Evolutionary conservation across 2,888 invertebrate genomes (phyloP), one percentile per base, ranked within the genome.

Genomic region (Elegia similella): DNA sequence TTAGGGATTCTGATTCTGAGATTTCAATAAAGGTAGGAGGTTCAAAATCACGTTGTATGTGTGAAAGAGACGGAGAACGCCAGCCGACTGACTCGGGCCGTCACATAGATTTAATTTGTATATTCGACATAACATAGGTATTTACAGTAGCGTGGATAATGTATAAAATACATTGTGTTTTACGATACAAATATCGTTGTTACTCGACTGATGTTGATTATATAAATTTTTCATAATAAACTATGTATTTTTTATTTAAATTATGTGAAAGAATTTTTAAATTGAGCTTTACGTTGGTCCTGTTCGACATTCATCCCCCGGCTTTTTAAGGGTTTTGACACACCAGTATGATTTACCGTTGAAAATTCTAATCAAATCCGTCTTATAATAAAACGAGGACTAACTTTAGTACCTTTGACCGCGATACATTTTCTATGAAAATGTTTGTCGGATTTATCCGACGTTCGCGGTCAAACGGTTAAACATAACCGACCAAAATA

Each of bases 151-250:
- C 69, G 70, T 68, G 66, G 70, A 12, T 38, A 76, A 76, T 77
- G 79, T 80, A 80, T 79, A 42, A 74, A 68, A 78, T 80, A 76
- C 78, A 74, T 73, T 73, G 63, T 73, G 63, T 48, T 63, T 62
- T 52, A 46, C 55, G 48, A 54, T 67, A 64, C 68, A 66, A 62
- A 62, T 67, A 69, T 68, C 67, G 65, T 70, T 67, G 63, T 66
- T 69, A 69, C 70, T 70, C 68, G 75, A 78, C 73, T 78, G 76
- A 73, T 68, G 67, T 72, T 63, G 70, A 65, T 70, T 70, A 56
- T 56, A 48, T 55, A 42, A 48, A 42, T 29, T 16, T 56, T 7
- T 55, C 55, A 55, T 55, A 48, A 32, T 15, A 46, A 43, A 54
- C 30, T 50, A 54, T 10, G 29, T 53, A 32, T 43, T 44, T 48